These are phyloP conservation scores for Brachyalestes nurse DNA, from an alignment of 2,797 vertebrate genomes.

Conservation along the genomic window DNA sequence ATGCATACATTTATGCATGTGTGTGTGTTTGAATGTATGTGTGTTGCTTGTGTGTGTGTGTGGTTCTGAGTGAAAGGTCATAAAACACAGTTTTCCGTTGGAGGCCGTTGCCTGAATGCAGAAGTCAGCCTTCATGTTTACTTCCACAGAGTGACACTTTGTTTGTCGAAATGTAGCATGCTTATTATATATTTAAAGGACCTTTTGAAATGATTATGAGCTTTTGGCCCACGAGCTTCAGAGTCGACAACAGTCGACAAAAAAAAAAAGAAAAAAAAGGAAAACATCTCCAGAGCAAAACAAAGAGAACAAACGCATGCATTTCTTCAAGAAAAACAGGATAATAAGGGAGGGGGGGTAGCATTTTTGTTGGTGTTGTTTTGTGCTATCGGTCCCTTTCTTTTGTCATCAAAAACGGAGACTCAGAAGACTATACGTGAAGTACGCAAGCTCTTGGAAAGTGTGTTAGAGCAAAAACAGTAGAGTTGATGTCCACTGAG, in stretches of 20 bases:
- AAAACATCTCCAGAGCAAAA: conserved; percentile 69
- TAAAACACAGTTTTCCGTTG: conserved; percentile 25
- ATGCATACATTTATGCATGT: background rate
- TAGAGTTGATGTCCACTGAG: conserved; percentile 30
- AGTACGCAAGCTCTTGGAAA: conserved; percentile 46
- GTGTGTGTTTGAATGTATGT: too few species aligned
- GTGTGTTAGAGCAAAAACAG: conserved; percentile 27
- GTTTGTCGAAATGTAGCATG: conserved; percentile 72
- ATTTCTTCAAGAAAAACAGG: conserved; percentile 65
- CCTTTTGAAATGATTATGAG: conserved; percentile 82
- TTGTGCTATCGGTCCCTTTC: conserved; percentile 56
- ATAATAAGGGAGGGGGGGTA: conserved; percentile 55
- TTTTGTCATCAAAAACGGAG: conserved; percentile 59
- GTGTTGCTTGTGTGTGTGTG: background rate
- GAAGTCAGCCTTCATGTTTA: conserved; percentile 58
- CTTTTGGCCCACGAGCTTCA: conserved; percentile 70
- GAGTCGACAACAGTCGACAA: conserved; percentile 60
- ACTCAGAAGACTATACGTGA: conserved; percentile 65
- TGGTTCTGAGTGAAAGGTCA: conserved; percentile 50
- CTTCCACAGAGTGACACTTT: conserved; percentile 72
- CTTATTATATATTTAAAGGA: conserved; percentile 81
- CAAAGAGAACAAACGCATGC: conserved; percentile 73
- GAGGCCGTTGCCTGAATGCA: conserved; percentile 34
- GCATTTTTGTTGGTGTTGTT: conserved; percentile 57
- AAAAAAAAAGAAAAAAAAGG: conserved; percentile 61